A percentile compares a stretch with the other conserved stretches of the same genome.
Evolutionary conservation across 2,797 vertebrate genomes (phyloP).

Genomic region (Megalops cyprinoides): DNA sequence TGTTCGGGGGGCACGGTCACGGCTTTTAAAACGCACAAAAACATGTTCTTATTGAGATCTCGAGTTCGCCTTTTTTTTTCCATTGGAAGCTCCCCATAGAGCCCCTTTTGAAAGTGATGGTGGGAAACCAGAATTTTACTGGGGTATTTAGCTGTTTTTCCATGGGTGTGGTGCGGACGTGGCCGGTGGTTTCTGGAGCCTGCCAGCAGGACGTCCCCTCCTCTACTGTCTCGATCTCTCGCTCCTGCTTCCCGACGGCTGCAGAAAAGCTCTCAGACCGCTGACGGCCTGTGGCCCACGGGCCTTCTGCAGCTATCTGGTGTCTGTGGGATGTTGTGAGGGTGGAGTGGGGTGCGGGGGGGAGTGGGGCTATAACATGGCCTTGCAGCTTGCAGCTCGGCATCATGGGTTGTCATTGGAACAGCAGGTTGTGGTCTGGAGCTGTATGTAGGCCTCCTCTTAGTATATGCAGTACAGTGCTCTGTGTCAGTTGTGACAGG

Average conservation of each 20-base stretch:
- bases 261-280: not conserved
- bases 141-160: not conserved
- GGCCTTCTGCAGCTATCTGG: no score
- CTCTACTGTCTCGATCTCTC: not conserved
- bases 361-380: no score
- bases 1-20: not conserved
- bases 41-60: not conserved
- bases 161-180: not conserved
- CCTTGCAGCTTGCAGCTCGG: no score
- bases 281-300: not conserved
- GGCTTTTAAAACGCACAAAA: not conserved
- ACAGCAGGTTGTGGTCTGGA: no score
- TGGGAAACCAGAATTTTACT: not conserved
- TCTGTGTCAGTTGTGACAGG: no score
- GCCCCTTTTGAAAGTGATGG: not conserved
- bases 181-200: not conserved
- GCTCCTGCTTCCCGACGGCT: no score
- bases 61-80: not conserved
- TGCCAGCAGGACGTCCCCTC: not conserved
- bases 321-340: no score
- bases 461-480: no score
- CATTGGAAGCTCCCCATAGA: not conserved
- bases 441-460: no score
- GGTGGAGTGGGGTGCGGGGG: no score
- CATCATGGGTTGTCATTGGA: no score